Percentiles rank a stretch among this genome's conserved stretches.
Evolutionary conservation across 2,888 invertebrate species (phyloP).

Genomic region (Pristionchus arcanus): DNA sequence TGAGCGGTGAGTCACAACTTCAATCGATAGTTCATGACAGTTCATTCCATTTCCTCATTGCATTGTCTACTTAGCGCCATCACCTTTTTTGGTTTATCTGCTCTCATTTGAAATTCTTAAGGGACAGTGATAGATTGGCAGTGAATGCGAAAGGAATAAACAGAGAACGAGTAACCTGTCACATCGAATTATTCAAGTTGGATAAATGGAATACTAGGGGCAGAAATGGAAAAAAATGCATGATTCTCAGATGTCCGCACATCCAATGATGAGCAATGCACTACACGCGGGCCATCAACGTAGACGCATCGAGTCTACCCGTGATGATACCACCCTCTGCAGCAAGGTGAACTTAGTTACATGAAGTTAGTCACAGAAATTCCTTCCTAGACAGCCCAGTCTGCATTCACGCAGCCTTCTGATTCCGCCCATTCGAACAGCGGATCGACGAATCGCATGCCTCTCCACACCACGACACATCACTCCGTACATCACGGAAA

Average conservation of each 20-base stretch:
- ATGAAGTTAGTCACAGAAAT: background rate
- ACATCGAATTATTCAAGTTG: background rate
- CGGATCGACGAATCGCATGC: background rate
- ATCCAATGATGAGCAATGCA: constrained; percentile 10
- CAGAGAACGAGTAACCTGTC: constrained; percentile 3
- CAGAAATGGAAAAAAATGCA: background rate
- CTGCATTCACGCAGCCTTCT: background rate
- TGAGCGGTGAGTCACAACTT: background rate
- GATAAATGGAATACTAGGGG: no score
- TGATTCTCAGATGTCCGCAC: constrained; percentile 10
- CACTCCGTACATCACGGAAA: background rate
- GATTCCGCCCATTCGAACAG: background rate
- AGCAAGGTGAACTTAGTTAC: no score
- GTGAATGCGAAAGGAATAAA: background rate
- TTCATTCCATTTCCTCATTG: background rate
- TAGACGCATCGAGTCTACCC: background rate
- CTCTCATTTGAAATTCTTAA: background rate
- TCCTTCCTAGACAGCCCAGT: background rate
- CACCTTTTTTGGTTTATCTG: background rate
- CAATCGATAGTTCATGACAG: background rate
- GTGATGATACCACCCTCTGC: background rate
- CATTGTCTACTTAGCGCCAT: background rate
- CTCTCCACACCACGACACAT: background rate
- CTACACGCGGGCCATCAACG: background rate
- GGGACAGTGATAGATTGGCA: background rate